Evolutionary conservation across 2,113 vertebrate genomes (phyloP).

Genomic region (Psophia crepitans): DNA sequence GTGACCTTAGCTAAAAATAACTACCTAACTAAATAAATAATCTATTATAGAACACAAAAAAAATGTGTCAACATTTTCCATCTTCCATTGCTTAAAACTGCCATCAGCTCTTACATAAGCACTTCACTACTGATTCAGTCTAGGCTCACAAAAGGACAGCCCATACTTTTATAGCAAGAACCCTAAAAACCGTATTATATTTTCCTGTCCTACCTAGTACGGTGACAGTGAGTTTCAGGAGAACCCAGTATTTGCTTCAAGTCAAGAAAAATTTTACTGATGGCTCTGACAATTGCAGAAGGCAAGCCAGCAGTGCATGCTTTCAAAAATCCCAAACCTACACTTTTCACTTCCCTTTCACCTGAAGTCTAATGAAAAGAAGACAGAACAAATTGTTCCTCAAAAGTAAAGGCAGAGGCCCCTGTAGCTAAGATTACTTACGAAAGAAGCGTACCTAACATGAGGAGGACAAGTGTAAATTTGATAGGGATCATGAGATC

Average conservation of each 20-base stretch:
- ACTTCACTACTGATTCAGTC: neutral
- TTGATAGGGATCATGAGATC: neutral
- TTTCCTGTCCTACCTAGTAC: neutral
- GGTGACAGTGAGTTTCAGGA: neutral
- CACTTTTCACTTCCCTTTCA: neutral
- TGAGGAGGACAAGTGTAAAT: neutral
- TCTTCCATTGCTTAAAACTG: neutral
- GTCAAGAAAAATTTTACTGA: neutral
- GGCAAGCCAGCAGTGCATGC: neutral
- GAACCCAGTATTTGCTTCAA: neutral
- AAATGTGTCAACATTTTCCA: neutral
- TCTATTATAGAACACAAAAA: neutral
- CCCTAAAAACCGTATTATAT: neutral
- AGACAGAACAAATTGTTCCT: neutral
- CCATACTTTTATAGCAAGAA: neutral
- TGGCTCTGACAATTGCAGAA: neutral
- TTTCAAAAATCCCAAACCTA: neutral
- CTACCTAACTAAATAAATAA: neutral
- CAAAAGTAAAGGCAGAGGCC: neutral
- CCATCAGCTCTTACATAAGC: neutral
- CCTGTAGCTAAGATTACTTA: neutral
- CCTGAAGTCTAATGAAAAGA: neutral
- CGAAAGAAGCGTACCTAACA: neutral
- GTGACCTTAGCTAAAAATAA: neutral
- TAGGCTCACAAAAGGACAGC: neutral